Base-by-base conservation (phyloP, 1,140 invertebrate genomes). In the Aphelenchoides besseyi region DNA sequence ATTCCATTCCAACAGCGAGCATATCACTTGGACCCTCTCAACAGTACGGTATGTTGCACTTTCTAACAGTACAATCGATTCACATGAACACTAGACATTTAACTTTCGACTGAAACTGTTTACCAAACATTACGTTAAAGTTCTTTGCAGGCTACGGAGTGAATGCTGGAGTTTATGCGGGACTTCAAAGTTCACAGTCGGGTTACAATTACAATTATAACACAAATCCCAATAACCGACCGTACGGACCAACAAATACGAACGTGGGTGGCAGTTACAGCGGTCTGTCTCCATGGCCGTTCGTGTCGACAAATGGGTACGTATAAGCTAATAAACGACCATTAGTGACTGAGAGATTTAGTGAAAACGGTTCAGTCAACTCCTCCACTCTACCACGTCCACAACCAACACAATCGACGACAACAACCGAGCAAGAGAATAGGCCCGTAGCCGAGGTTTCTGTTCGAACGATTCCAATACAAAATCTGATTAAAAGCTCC, bases 261-360 rank as follows among this genome's bases (percentile, higher is more conserved):
- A 66, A 66, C 3, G 63, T 66, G 2, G 63, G 63, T 33, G 63
- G 63, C n/a, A 36, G n/a, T 1, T 66, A 66, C 63, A 33, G 63
- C 12, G 63, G 63, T 0, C 63, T 66, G n/a, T 66, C 63, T 53
- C 33, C 0, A 26, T 66, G 63, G 63, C 63, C 63, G 12, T 66
- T 66, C 30, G 36, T 66, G 12, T 33, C 59, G 59, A n/a, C 33
- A n/a, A n/a, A 63, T 29, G 61, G 32, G 61, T 32, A n/a, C 29
- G 52, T 54, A 18, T 28, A 54, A 18, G 23, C 52, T 26, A 26
- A 26, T 54, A 26, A 18, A 54, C 52, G 52, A 28, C 23, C 52
- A 54, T 28, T 28, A 26, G 52, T 54, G 52, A 54, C 52, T n/a
- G n/a, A n/a, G n/a, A 54, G 52, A 18, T 28, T 54, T 1, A 54